These are phyloP conservation scores for Steatornis caripensis DNA, from an alignment of 2,113 vertebrate genomes.

Conservation along the genomic window DNA sequence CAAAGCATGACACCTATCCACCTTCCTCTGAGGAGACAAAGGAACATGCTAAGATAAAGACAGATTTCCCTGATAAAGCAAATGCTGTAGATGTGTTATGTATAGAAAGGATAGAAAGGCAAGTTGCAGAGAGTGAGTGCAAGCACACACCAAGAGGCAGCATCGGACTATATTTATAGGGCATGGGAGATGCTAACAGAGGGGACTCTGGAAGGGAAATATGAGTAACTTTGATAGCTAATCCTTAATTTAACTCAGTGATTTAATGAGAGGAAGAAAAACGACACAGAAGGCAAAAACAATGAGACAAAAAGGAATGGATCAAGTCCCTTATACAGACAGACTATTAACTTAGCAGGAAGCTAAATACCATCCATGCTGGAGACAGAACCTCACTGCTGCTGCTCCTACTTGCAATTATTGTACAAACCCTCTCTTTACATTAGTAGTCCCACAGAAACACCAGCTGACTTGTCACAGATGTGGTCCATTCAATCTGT, in stretches of 20 bases:
- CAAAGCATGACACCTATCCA: neutral
- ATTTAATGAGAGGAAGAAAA: constrained; percentile 4
- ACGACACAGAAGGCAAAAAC: neutral
- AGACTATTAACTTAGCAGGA: constrained; percentile 1
- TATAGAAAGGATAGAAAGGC: neutral
- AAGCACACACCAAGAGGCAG: neutral
- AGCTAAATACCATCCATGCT: neutral
- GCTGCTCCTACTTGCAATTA: neutral
- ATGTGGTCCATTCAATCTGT: neutral
- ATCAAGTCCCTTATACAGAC: neutral
- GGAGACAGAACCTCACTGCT: neutral
- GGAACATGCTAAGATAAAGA: neutral
- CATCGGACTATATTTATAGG: neutral
- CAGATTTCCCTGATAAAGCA: neutral
- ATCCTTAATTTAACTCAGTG: neutral
- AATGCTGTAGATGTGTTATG: neutral
- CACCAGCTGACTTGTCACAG: neutral
- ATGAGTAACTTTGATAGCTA: neutral
- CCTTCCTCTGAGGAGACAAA: neutral
- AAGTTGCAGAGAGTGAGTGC: neutral
- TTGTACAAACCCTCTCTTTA: neutral
- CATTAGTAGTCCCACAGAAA: neutral
- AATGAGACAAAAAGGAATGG: neutral
- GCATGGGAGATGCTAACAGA: neutral
- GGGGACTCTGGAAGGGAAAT: neutral